These are phyloP conservation scores for Rhincodon typus DNA, from an alignment of 2,797 vertebrate species.

Conservation along the genomic window DNA sequence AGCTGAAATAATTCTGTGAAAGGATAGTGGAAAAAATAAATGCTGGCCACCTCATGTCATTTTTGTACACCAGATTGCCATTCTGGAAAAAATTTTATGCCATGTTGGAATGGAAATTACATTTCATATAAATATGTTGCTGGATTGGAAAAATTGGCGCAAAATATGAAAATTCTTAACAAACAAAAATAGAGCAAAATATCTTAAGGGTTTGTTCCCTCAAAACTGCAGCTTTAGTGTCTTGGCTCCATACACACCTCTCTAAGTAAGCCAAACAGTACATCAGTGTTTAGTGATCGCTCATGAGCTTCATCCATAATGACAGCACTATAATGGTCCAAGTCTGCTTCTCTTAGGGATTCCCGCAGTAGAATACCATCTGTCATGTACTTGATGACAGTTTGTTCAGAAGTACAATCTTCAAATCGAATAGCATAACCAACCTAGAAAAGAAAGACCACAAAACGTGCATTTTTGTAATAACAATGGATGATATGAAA, in stretches of 20 bases:
- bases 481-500: neutral
- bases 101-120: neutral
- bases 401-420: slow-evolving; percentile 93
- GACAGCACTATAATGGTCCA: slow-evolving; percentile 95
- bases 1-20: neutral
- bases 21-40: neutral
- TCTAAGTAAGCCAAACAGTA: slow-evolving; percentile 87
- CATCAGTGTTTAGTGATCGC: slow-evolving; percentile 90
- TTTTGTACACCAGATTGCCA: neutral
- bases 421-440: slow-evolving; percentile 98
- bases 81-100: neutral
- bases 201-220: neutral
- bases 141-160: neutral
- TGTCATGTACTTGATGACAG: slow-evolving; percentile 97
- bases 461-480: neutral
- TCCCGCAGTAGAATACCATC: slow-evolving; percentile 94
- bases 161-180: neutral
- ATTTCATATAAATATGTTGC: neutral
- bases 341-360: slow-evolving; percentile 87
- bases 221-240: neutral
- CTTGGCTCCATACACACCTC: slow-evolving; percentile 63
- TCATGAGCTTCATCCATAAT: slow-evolving; percentile 99
- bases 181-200: neutral
- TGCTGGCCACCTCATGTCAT: neutral
- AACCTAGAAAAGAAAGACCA: slow-evolving; percentile 59